Conservation (phyloP, 2,797 vertebrate genomes). For the Bryconaethiops microstoma region DNA sequence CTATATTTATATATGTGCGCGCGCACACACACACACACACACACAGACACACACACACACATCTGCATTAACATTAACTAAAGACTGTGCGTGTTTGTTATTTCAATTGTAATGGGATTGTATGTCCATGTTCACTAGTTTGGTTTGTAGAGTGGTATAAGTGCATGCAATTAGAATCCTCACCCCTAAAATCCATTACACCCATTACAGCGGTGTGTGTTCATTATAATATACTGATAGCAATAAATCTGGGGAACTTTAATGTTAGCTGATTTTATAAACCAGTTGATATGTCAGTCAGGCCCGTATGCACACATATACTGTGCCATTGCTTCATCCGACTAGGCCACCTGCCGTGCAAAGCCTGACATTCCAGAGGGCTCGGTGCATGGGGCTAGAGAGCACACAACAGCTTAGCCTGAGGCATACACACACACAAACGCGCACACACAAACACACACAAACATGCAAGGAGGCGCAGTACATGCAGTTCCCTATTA, state of each 20-base stretch:
- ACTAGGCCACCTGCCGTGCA: conserved; percentile 41
- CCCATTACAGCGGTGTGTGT: background rate
- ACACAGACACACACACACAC: too few species aligned
- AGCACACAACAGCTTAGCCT: conserved; percentile 16
- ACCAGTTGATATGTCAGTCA: background rate
- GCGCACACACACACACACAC: too few species aligned
- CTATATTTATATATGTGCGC: too few species aligned
- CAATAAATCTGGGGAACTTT: background rate
- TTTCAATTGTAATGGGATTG: too few species aligned
- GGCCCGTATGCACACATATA: conserved; percentile 21
- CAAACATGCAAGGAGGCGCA: background rate
- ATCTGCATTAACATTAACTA: too few species aligned
- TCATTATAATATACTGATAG: background rate
- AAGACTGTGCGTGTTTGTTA: too few species aligned
- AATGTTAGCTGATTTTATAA: background rate
- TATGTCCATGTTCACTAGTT: too few species aligned
- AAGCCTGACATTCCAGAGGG: conserved; percentile 40
- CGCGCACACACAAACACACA: background rate
- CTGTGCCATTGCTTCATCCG: background rate
- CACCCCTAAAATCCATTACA: background rate
- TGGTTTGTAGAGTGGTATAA: too few species aligned
- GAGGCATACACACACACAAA: background rate
- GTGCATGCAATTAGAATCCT: too few species aligned
- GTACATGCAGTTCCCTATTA: background rate
- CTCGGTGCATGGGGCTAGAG: conserved; percentile 8